Conservation (phyloP, 2,797 vertebrate genomes). For the Chrysocyon brachyurus region DNA sequence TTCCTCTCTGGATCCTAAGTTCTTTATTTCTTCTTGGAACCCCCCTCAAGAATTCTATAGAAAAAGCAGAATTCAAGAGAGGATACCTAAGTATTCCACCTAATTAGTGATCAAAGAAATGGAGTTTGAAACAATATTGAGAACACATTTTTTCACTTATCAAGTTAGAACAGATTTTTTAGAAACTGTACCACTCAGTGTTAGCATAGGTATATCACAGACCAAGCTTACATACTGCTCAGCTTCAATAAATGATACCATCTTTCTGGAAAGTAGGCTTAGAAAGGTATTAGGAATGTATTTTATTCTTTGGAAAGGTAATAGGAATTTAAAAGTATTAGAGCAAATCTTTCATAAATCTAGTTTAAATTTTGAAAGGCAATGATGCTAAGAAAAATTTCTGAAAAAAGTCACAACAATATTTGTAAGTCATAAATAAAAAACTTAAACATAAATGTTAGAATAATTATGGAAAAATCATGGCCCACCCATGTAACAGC, state of each 20-base stretch:
- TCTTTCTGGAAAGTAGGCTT: background rate
- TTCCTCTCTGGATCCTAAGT: background rate
- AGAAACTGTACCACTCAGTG: background rate
- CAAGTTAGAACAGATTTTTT: background rate
- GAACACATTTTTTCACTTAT: background rate
- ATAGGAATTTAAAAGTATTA: conserved; percentile 2
- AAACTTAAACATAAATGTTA: background rate
- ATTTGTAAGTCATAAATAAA: background rate
- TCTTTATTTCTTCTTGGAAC: conserved; percentile 17
- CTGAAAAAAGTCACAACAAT: background rate
- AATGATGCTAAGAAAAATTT: background rate
- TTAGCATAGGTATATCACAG: background rate
- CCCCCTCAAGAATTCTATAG: background rate
- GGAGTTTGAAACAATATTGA: conserved; percentile 16
- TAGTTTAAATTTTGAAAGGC: background rate
- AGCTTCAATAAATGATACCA: background rate
- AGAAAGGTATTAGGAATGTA: background rate
- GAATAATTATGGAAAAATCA: background rate
- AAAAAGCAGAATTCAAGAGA: background rate
- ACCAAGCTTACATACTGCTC: background rate
- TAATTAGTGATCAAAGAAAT: conserved; percentile 10
- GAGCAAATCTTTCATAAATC: background rate
- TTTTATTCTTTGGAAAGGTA: background rate
- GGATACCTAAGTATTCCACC: background rate
- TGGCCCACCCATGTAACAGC: background rate